Percentiles rank a stretch among this genome's conserved stretches.
These are phyloP conservation scores for Podabrus alpinus DNA, from an alignment of 2,888 invertebrate species.

Conservation along the genomic window DNA sequence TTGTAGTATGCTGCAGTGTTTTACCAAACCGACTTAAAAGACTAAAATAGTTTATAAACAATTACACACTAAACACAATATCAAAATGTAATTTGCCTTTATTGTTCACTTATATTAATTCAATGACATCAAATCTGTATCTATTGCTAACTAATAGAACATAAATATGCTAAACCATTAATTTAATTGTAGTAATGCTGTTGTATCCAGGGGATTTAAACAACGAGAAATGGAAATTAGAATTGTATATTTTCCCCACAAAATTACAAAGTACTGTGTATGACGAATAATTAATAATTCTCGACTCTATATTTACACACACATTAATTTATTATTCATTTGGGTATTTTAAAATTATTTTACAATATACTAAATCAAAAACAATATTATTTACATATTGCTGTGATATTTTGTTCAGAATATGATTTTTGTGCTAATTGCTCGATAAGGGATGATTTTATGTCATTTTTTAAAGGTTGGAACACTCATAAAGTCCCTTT, in stretches of 20 bases:
- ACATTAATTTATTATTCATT: not conserved
- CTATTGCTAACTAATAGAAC: conserved; percentile 14
- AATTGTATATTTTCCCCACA: not conserved
- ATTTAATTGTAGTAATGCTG: conserved; percentile 17
- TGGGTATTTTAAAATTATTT: not conserved
- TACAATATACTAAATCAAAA: not conserved
- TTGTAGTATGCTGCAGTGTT: conserved; percentile 16
- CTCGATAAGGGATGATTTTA: too few species aligned
- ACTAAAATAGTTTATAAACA: conserved; percentile 5
- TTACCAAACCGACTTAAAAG: not conserved
- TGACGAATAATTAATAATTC: conserved; percentile 3
- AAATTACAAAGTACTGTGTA: conserved; percentile 13
- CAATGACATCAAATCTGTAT: not conserved
- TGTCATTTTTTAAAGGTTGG: too few species aligned
- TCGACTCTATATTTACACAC: not conserved
- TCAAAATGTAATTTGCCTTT: not conserved
- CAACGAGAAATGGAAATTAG: conserved; percentile 3
- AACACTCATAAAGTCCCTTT: too few species aligned
- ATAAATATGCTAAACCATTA: conserved; percentile 11
- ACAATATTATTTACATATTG: not conserved
- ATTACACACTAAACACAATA: conserved; percentile 5
- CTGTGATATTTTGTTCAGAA: too few species aligned
- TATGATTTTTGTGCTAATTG: too few species aligned
- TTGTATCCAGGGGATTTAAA: conserved; percentile 8
- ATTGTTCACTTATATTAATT: not conserved